phyloP scores from a whole-genome alignment of 1,140 invertebrate species.

The Euglossa dilemma region DNA sequence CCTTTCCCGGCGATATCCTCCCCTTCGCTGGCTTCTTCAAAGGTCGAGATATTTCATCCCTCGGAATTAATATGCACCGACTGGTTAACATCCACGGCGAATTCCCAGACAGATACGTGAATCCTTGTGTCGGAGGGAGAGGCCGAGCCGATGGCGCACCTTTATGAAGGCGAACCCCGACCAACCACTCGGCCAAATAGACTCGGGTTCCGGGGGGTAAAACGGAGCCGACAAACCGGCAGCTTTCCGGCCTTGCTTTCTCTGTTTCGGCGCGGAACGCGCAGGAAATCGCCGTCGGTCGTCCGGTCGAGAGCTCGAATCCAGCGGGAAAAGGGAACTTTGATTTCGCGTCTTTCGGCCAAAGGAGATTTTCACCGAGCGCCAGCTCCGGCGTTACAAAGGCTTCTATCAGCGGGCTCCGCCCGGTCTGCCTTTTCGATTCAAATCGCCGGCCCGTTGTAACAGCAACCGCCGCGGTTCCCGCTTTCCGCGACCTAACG shows the following conservation, averaged over 20 bases:
- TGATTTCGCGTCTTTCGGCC: background rate
- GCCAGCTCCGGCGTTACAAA: no score
- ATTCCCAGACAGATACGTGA: constrained; percentile 69
- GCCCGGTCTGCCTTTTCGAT: background rate
- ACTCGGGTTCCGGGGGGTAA: constrained; percentile 31
- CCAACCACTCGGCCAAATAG: constrained; percentile 59
- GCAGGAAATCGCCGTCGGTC: background rate
- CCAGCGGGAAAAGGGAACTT: background rate
- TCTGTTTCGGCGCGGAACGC: background rate
- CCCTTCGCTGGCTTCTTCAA: constrained; percentile 64
- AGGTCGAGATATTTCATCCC: constrained; percentile 68
- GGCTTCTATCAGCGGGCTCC: background rate
- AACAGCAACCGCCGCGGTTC: background rate
- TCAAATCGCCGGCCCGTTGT: background rate
- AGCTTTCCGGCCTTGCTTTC: constrained; percentile 5
- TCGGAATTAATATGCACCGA: constrained; percentile 70
- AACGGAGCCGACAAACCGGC: constrained; percentile 23
- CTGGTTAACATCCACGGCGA: constrained; percentile 65
- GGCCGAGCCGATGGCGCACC: constrained; percentile 54
- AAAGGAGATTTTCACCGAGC: background rate
- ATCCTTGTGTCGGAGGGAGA: constrained; percentile 19
- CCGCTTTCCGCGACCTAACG: background rate
- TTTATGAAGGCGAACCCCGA: constrained; percentile 51
- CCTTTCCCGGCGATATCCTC: constrained; percentile 20
- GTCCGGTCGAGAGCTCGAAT: background rate